phyloP scores from a whole-genome alignment of 2,888 invertebrate species.

The Abrostola tripartita region DNA sequence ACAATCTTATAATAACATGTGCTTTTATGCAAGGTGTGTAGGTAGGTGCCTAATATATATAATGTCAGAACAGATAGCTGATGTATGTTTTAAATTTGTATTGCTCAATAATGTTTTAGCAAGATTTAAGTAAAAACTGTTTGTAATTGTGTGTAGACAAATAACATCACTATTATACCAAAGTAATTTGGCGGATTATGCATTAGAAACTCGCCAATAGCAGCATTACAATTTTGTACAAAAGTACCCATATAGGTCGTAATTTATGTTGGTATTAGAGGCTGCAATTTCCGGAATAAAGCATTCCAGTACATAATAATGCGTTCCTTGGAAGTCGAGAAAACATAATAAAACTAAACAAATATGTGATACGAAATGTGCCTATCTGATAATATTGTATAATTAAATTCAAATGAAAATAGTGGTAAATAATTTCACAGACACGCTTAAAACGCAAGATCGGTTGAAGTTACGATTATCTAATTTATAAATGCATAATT shows the following conservation, averaged over 20 bases:
- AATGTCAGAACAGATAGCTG: constrained; percentile 39
- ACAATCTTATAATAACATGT: background rate
- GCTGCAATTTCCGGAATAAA: constrained; percentile 14
- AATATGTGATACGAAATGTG: constrained; percentile 58
- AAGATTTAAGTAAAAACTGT: constrained; percentile 23
- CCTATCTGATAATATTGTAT: constrained; percentile 38
- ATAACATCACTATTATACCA: constrained; percentile 30
- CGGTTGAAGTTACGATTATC: background rate
- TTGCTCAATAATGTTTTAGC: constrained; percentile 46
- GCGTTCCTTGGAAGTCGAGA: constrained; percentile 28
- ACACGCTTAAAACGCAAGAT: constrained; percentile 8
- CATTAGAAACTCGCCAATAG: background rate
- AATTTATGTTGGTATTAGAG: constrained; percentile 7
- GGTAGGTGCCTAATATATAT: constrained; percentile 49
- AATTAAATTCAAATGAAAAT: constrained; percentile 25
- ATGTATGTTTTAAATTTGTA: constrained; percentile 18
- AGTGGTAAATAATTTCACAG: constrained; percentile 30
- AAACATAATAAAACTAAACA: constrained; percentile 21
- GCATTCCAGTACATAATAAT: constrained; percentile 40
- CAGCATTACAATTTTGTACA: constrained; percentile 6
- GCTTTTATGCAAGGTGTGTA: constrained; percentile 30
- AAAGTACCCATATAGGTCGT: constrained; percentile 27
- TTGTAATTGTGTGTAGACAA: constrained; percentile 23
- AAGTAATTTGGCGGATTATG: constrained; percentile 41
- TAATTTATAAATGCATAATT: constrained; percentile 1